phyloP scores from a whole-genome alignment of 2,797 vertebrate species.

The Hypotaenidia philippensis region DNA sequence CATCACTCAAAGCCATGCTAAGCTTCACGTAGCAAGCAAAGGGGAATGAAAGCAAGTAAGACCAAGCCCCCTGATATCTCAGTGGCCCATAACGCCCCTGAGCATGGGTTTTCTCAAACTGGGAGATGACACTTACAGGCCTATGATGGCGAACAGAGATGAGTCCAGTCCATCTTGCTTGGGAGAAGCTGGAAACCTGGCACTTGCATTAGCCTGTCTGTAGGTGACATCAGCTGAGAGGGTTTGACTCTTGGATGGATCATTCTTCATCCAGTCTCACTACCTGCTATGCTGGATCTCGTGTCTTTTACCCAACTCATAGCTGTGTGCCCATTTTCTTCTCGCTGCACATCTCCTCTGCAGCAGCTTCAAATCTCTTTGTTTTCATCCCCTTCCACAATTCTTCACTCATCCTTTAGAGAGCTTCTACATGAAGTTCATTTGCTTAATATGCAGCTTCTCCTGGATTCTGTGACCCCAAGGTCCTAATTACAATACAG shows the following conservation, averaged over 20 bases:
- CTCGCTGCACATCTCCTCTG: accelerated
- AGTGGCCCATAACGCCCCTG: not conserved
- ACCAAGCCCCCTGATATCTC: not conserved
- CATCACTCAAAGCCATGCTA: not conserved
- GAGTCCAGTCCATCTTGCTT: not conserved
- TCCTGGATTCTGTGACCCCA: not conserved
- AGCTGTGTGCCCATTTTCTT: not conserved
- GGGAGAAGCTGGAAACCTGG: not conserved
- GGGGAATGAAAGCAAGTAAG: not conserved
- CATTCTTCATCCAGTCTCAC: not conserved
- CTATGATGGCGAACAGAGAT: not conserved
- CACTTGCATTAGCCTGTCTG: not conserved
- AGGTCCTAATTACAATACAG: constrained; percentile 31
- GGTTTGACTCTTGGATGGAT: not conserved
- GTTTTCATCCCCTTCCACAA: not conserved
- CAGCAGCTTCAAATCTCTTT: not conserved
- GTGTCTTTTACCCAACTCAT: not conserved
- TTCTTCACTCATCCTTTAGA: not conserved
- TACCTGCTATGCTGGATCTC: not conserved
- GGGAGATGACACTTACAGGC: not conserved
- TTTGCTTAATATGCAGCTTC: not conserved
- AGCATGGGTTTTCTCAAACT: not conserved
- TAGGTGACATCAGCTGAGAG: not conserved
- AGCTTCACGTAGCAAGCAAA: not conserved
- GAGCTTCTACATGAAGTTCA: not conserved